These are phyloP conservation scores for chimpanzee (Pan troglodytes) DNA, from an alignment of 2,113 vertebrate genomes.

Conservation along the genomic window NHGRI_mPanTro3-v2.1_pri NC_072417.2:84333001-84333500, in stretches of 20 bases:
- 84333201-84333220: constrained; percentile 72
- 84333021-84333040: neutral
- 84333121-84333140: neutral
- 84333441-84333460: constrained; percentile 64
- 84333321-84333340: constrained; percentile 82
- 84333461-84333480: constrained; percentile 70
- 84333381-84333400: constrained; percentile 87
- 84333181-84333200: constrained; percentile 83
- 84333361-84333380: constrained; percentile 87
- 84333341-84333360: constrained; percentile 88
- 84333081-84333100: constrained; percentile 50
- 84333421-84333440: constrained; percentile 61
- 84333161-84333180: constrained; percentile 71
- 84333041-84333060: constrained; percentile 48
- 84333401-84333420: constrained; percentile 83
- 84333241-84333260: constrained; percentile 65
- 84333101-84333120: constrained; percentile 64
- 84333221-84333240: constrained; percentile 69
- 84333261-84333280: constrained; percentile 76
- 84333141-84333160: constrained; percentile 60
- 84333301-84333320: constrained; percentile 76
- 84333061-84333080: constrained; percentile 57
- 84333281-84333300: constrained; percentile 79
- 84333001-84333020: neutral
- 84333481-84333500: constrained; percentile 71